A percentile compares a stretch with the other conserved stretches of the same genome.
These are phyloP conservation scores for Anadara kagoshimensis DNA, from an alignment of 1,140 invertebrate genomes.

Conservation along the genomic window DNA sequence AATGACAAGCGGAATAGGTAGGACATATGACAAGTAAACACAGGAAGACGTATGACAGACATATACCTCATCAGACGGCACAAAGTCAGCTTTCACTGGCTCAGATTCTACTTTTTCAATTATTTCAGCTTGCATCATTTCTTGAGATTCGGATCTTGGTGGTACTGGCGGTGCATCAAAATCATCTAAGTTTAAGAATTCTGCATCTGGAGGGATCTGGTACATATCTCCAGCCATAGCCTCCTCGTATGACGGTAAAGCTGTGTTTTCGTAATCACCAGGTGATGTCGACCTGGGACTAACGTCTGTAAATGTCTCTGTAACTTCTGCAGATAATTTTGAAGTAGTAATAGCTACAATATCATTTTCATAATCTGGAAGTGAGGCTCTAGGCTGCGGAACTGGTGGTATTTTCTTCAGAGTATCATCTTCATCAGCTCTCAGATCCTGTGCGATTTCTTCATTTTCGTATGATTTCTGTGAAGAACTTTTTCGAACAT, in stretches of 20 bases:
- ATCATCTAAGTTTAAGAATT: slow-evolving; percentile 52
- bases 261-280: slow-evolving; percentile 48
- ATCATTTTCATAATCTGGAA: slow-evolving; percentile 29
- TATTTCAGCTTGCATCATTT: slow-evolving; percentile 12
- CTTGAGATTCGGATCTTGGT: slow-evolving; percentile 41
- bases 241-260: slow-evolving; percentile 48
- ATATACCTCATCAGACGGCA: slow-evolving; percentile 48
- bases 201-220: slow-evolving; percentile 18
- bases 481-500: slow-evolving; percentile 7
- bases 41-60: background rate
- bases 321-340: slow-evolving; percentile 1
- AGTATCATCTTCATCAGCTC: slow-evolving; percentile 15
- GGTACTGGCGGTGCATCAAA: slow-evolving; percentile 54
- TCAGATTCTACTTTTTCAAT: slow-evolving; percentile 18
- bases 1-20: too few species aligned
- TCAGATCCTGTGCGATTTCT: slow-evolving; percentile 28
- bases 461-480: slow-evolving; percentile 32
- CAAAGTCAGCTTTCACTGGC: slow-evolving; percentile 7
- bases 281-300: slow-evolving; percentile 35
- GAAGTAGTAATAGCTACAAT: background rate
- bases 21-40: too few species aligned
- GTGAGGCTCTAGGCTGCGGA: slow-evolving; percentile 30
- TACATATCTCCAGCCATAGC: slow-evolving; percentile 37
- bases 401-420: slow-evolving; percentile 22
- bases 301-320: slow-evolving; percentile 3